Evolutionary conservation across 2,113 vertebrate genomes (phyloP), one percentile per base, ranked within the genome.

Genomic region (Narcine bancroftii): DNA sequence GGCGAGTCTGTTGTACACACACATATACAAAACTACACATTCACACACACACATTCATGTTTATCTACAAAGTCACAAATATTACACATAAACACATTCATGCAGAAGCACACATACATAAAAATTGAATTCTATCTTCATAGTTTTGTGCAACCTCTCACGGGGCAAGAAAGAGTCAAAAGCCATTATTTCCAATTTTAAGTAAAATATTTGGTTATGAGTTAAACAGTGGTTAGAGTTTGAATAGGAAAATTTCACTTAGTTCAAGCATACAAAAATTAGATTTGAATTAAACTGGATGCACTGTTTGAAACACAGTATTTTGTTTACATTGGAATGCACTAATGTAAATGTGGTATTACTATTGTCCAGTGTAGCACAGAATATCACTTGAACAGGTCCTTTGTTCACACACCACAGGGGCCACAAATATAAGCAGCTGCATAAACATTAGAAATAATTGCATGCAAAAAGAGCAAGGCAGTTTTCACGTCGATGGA

Each of bases 371-470:
- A 29, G 53, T 47, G 47, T 53, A 13, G 47, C 47, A 15, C 47
- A 50, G 45, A 83, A 83, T 83, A 53, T 83, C 79, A 26, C 21
- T 69, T 69, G 19, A 83, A 83, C 47, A 10, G 33, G 50, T 56
- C 81, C 36, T 60, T 85, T 85, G 81, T 60, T 85, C 81, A 3
- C 11, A 56, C 53, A 85, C 50, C 29, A 85, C 50, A n/a, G 50
- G 33, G 81, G 53, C 15, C 81, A 85, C 81, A 85, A 85, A 85
- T 85, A 60, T 85, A 85, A 60, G 81, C 81, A 60, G 81, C 81
- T 85, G 81, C 81, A 60, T 36, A 85, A 85, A 85, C 81, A 85
- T 60, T 85, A 81, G 47, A 1, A 26, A 26, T 50, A 60, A 85
- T 85, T 56, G 50, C 56, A 85, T 56, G 60, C 60, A 60, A 85